phyloP scores from a whole-genome alignment of 2,888 invertebrate species.

The Heliconius cydno region DNA sequence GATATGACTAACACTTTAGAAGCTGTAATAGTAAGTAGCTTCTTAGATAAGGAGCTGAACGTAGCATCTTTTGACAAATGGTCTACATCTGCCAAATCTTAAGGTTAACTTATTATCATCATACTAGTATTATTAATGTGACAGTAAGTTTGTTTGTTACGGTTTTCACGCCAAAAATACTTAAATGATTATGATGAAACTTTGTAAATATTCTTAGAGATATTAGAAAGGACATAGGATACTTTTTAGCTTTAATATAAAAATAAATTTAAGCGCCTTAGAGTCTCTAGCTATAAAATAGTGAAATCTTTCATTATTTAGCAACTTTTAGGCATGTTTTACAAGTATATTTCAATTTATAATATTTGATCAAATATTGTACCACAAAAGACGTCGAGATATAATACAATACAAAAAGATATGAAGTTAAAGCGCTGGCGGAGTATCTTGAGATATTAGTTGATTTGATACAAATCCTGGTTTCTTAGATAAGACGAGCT shows the following conservation, averaged over 20 bases:
- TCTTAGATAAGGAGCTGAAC: slow-evolving; percentile 1
- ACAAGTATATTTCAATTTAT: neutral
- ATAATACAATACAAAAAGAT: slow-evolving; percentile 17
- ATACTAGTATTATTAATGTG: no score
- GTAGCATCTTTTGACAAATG: slow-evolving; percentile 20
- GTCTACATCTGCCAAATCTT: slow-evolving; percentile 14
- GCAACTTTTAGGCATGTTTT: neutral
- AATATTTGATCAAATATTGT: slow-evolving; percentile 7
- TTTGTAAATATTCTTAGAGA: no score
- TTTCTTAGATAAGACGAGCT: slow-evolving; percentile 72
- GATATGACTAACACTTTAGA: neutral
- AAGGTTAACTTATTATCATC: neutral
- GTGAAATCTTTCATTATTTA: neutral
- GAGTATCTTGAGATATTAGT: slow-evolving; percentile 58
- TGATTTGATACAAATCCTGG: slow-evolving; percentile 66
- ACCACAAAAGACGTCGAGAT: neutral
- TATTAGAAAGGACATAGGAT: neutral
- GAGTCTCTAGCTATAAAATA: no score
- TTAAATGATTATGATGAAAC: no score
- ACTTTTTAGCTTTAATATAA: no score
- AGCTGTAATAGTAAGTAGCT: neutral
- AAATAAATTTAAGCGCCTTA: no score
- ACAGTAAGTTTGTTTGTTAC: no score
- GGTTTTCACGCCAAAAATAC: no score
- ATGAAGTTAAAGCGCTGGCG: slow-evolving; percentile 4